phyloP scores from a whole-genome alignment of 2,888 invertebrate genomes.

The Liopterus haemorrhoidalis region DNA sequence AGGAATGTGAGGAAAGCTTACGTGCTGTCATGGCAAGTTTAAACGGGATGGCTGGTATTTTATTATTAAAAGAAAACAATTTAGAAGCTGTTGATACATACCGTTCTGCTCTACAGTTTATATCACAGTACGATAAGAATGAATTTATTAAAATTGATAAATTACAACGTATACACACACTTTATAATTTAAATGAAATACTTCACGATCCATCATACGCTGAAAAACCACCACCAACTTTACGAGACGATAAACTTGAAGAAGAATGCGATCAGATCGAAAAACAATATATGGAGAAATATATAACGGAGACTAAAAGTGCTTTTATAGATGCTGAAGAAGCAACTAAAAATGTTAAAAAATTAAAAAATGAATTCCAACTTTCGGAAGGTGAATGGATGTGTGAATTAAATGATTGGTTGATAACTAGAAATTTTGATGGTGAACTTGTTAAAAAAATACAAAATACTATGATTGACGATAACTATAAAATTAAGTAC shows the following conservation, averaged over 20 bases:
- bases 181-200: conserved; percentile 58
- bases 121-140: conserved; percentile 43
- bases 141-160: conserved; percentile 54
- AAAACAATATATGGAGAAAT: conserved; percentile 52
- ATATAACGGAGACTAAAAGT: conserved; percentile 36
- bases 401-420: conserved; percentile 41
- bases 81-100: conserved; percentile 55
- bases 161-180: conserved; percentile 60
- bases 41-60: conserved; percentile 63
- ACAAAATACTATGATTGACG: conserved; percentile 24
- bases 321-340: conserved; percentile 29
- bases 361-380: conserved; percentile 33
- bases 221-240: conserved; percentile 46
- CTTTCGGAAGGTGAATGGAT: conserved; percentile 44
- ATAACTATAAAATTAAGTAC: conserved; percentile 26
- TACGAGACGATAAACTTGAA: conserved; percentile 48
- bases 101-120: conserved; percentile 53
- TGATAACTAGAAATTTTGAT: conserved; percentile 34
- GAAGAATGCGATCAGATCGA: conserved; percentile 51
- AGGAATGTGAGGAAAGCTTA: conserved; percentile 58
- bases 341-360: conserved; percentile 27
- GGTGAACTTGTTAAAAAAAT: conserved; percentile 38
- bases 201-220: conserved; percentile 40
- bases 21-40: conserved; percentile 57
- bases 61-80: conserved; percentile 52